Base-by-base conservation (phyloP, 2,888 invertebrate species). In the Apodemia hepburni region DNA sequence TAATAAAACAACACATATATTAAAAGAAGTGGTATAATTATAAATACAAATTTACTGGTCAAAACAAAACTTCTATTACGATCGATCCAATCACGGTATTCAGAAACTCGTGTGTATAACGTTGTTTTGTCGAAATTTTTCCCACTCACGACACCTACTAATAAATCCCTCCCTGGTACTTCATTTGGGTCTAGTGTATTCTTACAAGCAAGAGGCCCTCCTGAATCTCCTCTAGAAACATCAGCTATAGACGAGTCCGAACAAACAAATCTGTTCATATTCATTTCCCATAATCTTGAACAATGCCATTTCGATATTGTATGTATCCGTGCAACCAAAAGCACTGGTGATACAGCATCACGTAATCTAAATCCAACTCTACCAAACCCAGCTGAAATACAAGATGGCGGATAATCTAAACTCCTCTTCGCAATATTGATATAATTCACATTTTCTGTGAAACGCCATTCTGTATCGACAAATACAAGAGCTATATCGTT, bases 71-170 rank as follows among this genome's bases (percentile, higher is more conserved):
- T 59, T 2, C 22, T 11, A 51, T 69, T 69, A 0, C 33, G 68
- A 2, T 65, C 68, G 6, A 85, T 78, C 84, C 84, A 87, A 1
- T 74, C 68, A 2, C 60, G 65, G 66, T 73, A 78, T 33, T 68
- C 70, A 3, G 77, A 75, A 7, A 76, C 73, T 18, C 79, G 69
- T 15, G 77, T 78, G 64, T 68, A 77, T 8, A 77, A 59, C 0
- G 74, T 79, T 0, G 87, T 84, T 64, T 68, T 78, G 60, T 86
- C 86, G 42, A 74, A 78, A 63, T 81, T 85, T 70, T 85, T 87
- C 0, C 85, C 87, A 45, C 84, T 80, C 0, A 87, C 86, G 0
- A 88, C 64, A 0, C 87, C 87, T 0, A 78, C 82, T 15, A 87
- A 64, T 1, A 86, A 58, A 2, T 78, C 78, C 9, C 66, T 69